Evolutionary conservation across 2,888 invertebrate genomes (phyloP), one percentile per base, ranked within the genome.

Genomic region (Callyntrura sp.): DNA sequence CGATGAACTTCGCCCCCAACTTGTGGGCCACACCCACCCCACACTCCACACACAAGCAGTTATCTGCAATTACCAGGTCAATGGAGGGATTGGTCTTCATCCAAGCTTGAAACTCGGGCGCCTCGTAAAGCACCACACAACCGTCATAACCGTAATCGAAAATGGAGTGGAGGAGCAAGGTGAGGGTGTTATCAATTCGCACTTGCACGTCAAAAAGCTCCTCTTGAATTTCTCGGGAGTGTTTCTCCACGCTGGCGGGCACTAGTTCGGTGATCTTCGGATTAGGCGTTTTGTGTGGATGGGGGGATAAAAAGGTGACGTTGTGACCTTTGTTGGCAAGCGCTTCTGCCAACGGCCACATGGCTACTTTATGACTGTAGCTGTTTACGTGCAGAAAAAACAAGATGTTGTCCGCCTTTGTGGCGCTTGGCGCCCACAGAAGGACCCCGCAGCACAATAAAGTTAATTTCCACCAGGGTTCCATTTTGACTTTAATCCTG

Each of bases 61-160:
- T 90, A 62, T 92, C 93, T 0, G 91, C 57, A 12, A 93, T 90
- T 17, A 92, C 60, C 43, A 92, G 51, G 43, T 93, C 92, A 45
- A 88, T 65, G 12, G 78, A 55, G 4, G 28, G n/a, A 9, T 85
- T 89, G 12, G 85, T 57, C 0, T 57, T 17, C 25, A 70, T 17
- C 62, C 62, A 88, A 9, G 73, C 70, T 25, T 17, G 28, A 9
- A 85, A 79, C 78, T 65, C 85, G 9, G 70, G 88, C 5, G 20
- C 25, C 11, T 20, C 25, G 9, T 85, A 65, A 1, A 90, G 9
- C 0, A 17, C 45, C 20, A 60, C 48, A 48, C 90, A 90, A 14
- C 35, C 6, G 2, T 35, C 35, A 35, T 35, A 35, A 35, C 35
- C 35, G 35, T 35, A 35, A 35, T 35, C 35, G 6, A 35, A 35